Base-by-base conservation (phyloP, 2,797 vertebrate genomes). In the Spinibarbus caldwelli region DNA sequence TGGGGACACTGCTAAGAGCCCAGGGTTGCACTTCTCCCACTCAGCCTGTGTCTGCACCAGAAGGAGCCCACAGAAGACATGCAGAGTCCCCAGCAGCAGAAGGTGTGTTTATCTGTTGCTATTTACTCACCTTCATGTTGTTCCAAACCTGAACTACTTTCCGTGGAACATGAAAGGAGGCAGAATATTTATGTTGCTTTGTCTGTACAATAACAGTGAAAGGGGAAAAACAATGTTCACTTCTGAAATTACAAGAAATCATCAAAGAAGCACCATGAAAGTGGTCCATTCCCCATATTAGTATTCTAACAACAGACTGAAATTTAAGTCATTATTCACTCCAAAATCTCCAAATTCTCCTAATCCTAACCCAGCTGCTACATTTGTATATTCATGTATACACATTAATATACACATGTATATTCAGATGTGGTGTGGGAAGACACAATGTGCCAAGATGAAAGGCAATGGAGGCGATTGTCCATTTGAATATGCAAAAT, bases 1-100 rank as follows among this genome's bases (percentile, higher is more conserved):
- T 94, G 80, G 93, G 94, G 68, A 93, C 92, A 0, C 86, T 94
- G 78, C 90, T 95, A 34, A 89, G 91, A 81, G 95, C 94, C 19
- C 93, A 95, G 86, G 91, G 92, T 80, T 95, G 94, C 90, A 90
- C 89, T 86, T 86, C 92, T 45, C 92, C 93, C 0, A 43, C 86
- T 15, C 85, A 83, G 64, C 90, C 83, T 1, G 72, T 87, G 47
- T 87, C 80, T 6, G 86, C 59, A 1, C 4, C 73, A 47, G 93
- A 92, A 85, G 90, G 52, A 26, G 86, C 80, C 57, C 90, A 86
- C 88, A 90, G 85, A 92, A 91, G 88, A 80, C 88, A 84, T 83
- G 82, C 85, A 45, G 92, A 95, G 89, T 90, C 91, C 84, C 84
- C 75, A 82, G 70, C 21, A 80, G 68, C 43, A 36, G 79, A 85